Base-by-base conservation (phyloP, 2,797 vertebrate species). In the Huso huso region DNA sequence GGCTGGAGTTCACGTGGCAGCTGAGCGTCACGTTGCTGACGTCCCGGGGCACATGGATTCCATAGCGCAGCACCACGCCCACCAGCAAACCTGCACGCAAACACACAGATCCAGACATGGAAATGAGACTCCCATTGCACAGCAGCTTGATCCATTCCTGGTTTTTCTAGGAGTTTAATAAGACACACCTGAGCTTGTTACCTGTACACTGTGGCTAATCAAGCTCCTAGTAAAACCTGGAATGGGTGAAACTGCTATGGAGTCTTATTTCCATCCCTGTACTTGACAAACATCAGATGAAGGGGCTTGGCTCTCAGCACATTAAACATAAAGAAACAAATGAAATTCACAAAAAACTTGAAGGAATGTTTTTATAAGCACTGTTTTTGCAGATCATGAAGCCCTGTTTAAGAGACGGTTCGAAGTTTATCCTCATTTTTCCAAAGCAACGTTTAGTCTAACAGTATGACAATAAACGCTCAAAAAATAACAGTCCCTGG, bases 41-140 rank as follows among this genome's bases (percentile, higher is more conserved):
- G 1, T 97, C 93, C 0, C 91, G 87, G 51, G 95, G 95, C 60
- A 97, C 91, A 0, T 97, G 96, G 77, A 98, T 91, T 65, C 89
- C 96, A 0, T 99, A 99, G 49, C 96, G 94, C 74, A 99, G 85
- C 66, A 98, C 92, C 69, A 95, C 93, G 0, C 96, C 96, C 0
- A 95, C 93, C 66, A 99, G 86, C 49, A 99, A 77, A 8, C 96
- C 96, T 99, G 78, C 0, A 63, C 68, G 70, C 53, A 76, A 64
- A 71, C n/a, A 49, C 13, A 65, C 48, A 48, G 18, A 49, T n/a
- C 50, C 63, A 49, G 51, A 48, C 11, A 10, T 7, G 48, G 18
- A 11, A 7, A 7, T 0, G 12, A 1, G 15, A 49, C 8, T 7
- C 49, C 3, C 23, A 10, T 6, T 6, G 6, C 15, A 3, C 18